Percentiles rank a stretch among this genome's conserved stretches.
These are phyloP conservation scores for Talpa occidentalis DNA, from an alignment of 2,113 vertebrate species.

Conservation along the genomic window DNA sequence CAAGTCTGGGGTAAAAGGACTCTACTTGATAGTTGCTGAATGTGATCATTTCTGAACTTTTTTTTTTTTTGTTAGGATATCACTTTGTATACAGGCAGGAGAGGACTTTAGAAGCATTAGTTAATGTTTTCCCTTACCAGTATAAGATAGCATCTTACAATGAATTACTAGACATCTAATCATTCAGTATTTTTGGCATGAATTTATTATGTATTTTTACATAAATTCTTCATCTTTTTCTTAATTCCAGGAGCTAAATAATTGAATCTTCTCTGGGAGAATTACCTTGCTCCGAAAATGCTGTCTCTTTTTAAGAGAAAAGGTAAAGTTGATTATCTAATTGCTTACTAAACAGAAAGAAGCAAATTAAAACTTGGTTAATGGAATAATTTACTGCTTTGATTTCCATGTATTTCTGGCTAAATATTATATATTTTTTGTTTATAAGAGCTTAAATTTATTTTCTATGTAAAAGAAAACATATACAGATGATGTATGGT, in stretches of 20 bases:
- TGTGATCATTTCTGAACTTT: background rate
- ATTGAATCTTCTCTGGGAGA: background rate
- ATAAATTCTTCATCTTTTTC: background rate
- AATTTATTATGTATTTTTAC: slow-evolving; percentile 28
- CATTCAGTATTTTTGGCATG: background rate
- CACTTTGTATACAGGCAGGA: background rate
- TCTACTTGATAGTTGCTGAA: background rate
- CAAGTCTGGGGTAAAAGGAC: background rate
- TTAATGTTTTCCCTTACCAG: slow-evolving; percentile 4
- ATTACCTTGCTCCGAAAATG: slow-evolving; percentile 14
- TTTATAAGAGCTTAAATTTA: slow-evolving; percentile 46
- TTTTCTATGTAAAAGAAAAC: slow-evolving; percentile 28
- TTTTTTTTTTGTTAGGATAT: slow-evolving; percentile 2
- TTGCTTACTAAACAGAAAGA: slow-evolving; percentile 49
- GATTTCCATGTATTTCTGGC: slow-evolving; percentile 35
- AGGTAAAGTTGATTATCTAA: slow-evolving; percentile 39
- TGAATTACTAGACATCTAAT: background rate
- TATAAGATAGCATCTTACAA: background rate
- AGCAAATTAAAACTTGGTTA: slow-evolving; percentile 14
- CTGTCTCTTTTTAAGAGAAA: slow-evolving; percentile 43
- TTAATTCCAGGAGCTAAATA: slow-evolving; percentile 21
- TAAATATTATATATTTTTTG: slow-evolving; percentile 13
- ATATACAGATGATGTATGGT: background rate
- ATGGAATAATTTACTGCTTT: slow-evolving; percentile 27
- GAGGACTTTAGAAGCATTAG: slow-evolving; percentile 31